phyloP scores from a whole-genome alignment of 1,140 invertebrate genomes.

The Wiebesia pumilae region DNA sequence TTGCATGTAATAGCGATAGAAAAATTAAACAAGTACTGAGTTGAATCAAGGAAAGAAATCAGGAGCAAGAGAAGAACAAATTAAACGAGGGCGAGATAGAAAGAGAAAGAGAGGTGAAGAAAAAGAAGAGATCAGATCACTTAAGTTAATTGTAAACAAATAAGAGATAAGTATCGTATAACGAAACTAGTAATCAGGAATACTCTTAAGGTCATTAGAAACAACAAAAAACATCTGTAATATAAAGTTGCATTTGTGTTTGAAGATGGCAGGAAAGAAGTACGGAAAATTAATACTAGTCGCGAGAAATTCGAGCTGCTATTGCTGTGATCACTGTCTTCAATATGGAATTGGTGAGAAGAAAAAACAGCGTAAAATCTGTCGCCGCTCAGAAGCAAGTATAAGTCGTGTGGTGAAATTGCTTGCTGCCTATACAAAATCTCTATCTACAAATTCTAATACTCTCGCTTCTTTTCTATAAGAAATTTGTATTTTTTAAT shows the following conservation, averaged over 20 bases:
- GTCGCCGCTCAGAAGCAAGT: slow-evolving; percentile 31
- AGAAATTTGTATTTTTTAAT: background rate
- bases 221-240: background rate
- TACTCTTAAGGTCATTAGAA: background rate
- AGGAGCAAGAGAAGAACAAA: background rate
- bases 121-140: background rate
- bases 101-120: background rate
- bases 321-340: background rate
- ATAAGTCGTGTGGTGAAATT: background rate
- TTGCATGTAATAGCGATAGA: background rate
- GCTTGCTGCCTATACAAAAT: background rate
- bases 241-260: background rate
- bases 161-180: background rate
- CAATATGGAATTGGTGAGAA: slow-evolving; percentile 1
- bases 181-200: background rate
- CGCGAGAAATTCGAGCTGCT: background rate
- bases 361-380: background rate
- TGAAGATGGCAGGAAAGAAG: background rate
- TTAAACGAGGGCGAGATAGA: background rate
- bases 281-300: background rate
- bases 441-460: background rate
- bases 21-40: background rate
- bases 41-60: background rate
- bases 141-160: background rate
- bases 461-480: background rate